A percentile compares a stretch with the other conserved stretches of the same genome.
phyloP scores from a whole-genome alignment of 2,113 vertebrate genomes.

The Gobio gobio region DNA sequence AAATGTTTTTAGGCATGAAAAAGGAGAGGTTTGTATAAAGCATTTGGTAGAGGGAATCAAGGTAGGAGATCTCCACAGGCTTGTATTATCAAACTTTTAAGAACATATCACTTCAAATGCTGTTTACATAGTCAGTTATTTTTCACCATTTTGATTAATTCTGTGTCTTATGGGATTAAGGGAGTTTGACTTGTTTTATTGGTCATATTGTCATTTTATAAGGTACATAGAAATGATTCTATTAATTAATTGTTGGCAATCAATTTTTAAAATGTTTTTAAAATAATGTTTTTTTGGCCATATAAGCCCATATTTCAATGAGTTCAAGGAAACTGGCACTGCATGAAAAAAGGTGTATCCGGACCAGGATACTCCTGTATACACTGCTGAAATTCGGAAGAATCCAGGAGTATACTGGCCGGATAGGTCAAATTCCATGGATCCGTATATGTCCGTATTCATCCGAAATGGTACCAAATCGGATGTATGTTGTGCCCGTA shows the following conservation, averaged over 20 bases:
- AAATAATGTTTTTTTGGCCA: constrained; percentile 1
- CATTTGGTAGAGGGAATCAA: neutral
- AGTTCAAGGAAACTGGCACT: constrained; percentile 34
- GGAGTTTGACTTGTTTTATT: neutral
- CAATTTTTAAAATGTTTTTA: neutral
- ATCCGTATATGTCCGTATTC: too few relatives aligned
- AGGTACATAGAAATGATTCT: neutral
- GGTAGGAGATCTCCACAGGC: neutral
- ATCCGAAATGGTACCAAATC: too few relatives aligned
- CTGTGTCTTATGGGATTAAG: neutral
- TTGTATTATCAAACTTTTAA: neutral
- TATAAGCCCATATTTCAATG: constrained; percentile 33
- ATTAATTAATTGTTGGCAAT: neutral
- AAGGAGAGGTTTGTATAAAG: constrained; percentile 3
- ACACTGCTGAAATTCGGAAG: too few relatives aligned
- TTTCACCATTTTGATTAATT: neutral
- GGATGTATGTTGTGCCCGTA: too few relatives aligned
- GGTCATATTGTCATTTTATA: neutral
- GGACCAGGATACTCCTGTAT: too few relatives aligned
- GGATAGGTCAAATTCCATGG: too few relatives aligned
- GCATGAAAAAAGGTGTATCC: too few relatives aligned
- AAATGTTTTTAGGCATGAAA: constrained; percentile 17
- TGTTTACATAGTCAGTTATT: constrained; percentile 10
- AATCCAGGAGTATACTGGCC: too few relatives aligned
- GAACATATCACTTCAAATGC: constrained; percentile 12